Evolutionary conservation across 2,113 vertebrate genomes (phyloP), one percentile per base, ranked within the genome.

Genomic region (Smithornis capensis): DNA sequence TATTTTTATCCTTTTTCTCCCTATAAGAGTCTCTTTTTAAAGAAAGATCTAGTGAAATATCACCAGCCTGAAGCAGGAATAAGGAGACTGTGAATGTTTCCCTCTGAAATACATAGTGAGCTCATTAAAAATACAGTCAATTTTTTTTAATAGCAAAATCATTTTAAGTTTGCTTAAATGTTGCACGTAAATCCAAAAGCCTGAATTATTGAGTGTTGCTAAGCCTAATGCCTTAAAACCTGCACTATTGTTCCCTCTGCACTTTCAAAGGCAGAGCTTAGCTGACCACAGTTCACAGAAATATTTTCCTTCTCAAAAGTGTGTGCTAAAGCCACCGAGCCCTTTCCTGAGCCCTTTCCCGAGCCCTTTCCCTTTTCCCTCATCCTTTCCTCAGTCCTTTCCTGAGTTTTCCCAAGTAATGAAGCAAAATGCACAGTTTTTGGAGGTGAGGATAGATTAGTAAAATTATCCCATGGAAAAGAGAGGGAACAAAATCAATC

Each of bases 41-140:
- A 80, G 78, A 74, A 10, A 35, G 7, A 45, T 14, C 10, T 67
- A 28, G 42, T 82, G 65, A 95, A 92, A 90, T 56, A 63, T 47
- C 7, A 1, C 35, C 70, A 85, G 29, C 50, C 47, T 83, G 82
- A 40, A 83, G 49, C 42, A 76, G 75, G n/a, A 73, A 76, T 9
- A 12, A 87, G n/a, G 17, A 87, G 53, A 79, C 14, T 47, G 13
- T 52, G 64, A 85, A 47, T 40, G 10, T 78, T 91, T 95, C 85
- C 52, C 29, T 40, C 68, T 96, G 90, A 94, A 94, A 95, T 81
- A 83, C 60, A 88, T 59, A 83, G 85, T 74, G 85, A 94, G 44
- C 38, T 95, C 90, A 94, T 96, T 90, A 94, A 92, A 94, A 94
- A 94, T 90, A 91, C 29, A 88, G 90, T 92, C 87, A 80, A 56